Conservation (phyloP, 1,140 invertebrate genomes). For the Philotrypesis tridentata region DNA sequence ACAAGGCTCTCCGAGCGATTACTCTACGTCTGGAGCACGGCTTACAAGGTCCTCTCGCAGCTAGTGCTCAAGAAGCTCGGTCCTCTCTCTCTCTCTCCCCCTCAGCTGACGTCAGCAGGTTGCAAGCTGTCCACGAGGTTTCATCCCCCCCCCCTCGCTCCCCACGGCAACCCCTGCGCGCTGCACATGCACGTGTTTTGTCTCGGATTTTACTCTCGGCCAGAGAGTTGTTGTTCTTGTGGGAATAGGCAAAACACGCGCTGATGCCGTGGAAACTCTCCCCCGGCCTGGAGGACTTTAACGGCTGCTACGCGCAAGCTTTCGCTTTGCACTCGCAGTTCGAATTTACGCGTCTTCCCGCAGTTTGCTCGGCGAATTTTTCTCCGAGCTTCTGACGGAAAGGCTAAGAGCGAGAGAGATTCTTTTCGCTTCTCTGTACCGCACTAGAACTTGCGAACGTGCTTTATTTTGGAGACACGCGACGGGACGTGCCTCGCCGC, state of each 20-base stretch:
- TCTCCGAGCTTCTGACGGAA: neutral
- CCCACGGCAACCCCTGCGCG: neutral
- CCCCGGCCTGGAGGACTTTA: neutral
- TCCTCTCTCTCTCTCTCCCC: neutral
- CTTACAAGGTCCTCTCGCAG: neutral
- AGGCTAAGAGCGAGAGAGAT: neutral
- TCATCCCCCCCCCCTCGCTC: neutral
- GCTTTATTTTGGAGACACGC: neutral
- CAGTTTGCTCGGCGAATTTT: neutral
- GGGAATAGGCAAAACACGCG: conserved; percentile 1
- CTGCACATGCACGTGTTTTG: neutral
- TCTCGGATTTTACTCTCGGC: neutral
- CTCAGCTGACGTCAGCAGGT: neutral
- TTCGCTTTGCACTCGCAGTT: neutral
- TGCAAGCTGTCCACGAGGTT: neutral
- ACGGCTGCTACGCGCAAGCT: neutral
- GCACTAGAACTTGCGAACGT: neutral
- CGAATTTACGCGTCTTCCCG: conserved; percentile 7
- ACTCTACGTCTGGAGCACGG: conserved; percentile 43
- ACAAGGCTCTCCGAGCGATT: conserved; percentile 51
- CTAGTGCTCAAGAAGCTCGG: neutral
- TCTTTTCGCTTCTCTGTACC: neutral
- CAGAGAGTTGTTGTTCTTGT: neutral
- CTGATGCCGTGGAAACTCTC: neutral
- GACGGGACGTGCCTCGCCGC: neutral